These are phyloP conservation scores for Acropternis orthonyx DNA, from an alignment of 2,797 vertebrate genomes.

Conservation along the genomic window DNA sequence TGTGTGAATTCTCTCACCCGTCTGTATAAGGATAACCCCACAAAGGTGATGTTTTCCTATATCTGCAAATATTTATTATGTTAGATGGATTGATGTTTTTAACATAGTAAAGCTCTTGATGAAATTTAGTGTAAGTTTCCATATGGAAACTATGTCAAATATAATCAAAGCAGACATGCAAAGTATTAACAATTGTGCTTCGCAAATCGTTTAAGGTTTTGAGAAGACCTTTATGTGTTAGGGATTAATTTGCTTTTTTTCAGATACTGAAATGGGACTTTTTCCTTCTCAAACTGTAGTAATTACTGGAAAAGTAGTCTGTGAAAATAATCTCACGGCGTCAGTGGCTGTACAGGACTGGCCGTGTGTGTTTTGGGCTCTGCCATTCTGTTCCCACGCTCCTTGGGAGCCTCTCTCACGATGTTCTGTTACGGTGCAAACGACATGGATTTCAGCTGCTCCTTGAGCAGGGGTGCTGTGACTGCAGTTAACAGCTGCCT, in stretches of 20 bases:
- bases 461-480: not conserved
- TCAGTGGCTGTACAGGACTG: not conserved
- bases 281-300: not conserved
- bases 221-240: not conserved
- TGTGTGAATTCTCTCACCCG: not conserved
- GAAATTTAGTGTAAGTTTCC: constrained; percentile 29
- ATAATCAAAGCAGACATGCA: constrained; percentile 32
- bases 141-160: constrained; percentile 59
- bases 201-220: not conserved
- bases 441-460: not conserved
- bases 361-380: not conserved
- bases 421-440: not conserved
- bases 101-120: constrained; percentile 28
- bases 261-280: not conserved
- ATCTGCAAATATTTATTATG: constrained; percentile 20
- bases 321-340: rapidly evolving
- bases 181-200: not conserved
- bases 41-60: not conserved
- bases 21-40: not conserved
- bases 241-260: not conserved
- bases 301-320: not conserved
- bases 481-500: not conserved
- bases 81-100: not conserved
- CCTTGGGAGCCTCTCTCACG: not conserved
- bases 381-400: not conserved